A percentile compares a stretch with the other conserved stretches of the same genome.
Evolutionary conservation across 2,797 vertebrate genomes (phyloP).

Genomic region (Rhynchotus rufescens): DNA sequence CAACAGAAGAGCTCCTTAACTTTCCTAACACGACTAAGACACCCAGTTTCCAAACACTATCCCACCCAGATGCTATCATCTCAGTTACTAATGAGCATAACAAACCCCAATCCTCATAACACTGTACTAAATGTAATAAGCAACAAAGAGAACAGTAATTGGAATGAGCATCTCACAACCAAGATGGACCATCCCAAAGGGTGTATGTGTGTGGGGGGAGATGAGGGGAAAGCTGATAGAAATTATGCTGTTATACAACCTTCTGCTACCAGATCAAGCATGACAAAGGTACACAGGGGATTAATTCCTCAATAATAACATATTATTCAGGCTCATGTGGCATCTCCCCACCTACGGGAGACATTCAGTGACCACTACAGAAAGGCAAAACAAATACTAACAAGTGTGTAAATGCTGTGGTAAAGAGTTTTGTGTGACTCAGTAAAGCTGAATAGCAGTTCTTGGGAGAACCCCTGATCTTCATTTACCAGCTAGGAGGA

Average conservation of each 20-base stretch:
- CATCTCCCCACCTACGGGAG: background rate
- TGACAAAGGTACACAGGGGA: background rate
- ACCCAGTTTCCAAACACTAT: no score
- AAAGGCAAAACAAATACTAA: background rate
- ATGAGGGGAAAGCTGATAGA: background rate
- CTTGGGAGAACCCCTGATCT: background rate
- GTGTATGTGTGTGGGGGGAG: accelerated
- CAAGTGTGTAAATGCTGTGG: background rate
- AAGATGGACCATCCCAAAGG: no score
- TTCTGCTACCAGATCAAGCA: background rate
- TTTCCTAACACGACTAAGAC: background rate
- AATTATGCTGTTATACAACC: accelerated
- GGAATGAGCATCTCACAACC: background rate
- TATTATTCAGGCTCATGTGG: no score
- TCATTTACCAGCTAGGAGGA: background rate
- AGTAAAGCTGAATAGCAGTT: no score
- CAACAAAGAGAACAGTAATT: background rate
- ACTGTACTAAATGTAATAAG: background rate
- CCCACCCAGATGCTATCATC: no score
- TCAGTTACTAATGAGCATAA: background rate
- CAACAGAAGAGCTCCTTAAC: background rate
- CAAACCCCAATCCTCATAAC: background rate
- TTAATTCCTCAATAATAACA: background rate
- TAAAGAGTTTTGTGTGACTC: no score
- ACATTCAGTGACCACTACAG: background rate